Evolutionary conservation across 2,113 vertebrate species (phyloP), one percentile per base, ranked within the genome.

Genomic region (Pseudorasbora parva): DNA sequence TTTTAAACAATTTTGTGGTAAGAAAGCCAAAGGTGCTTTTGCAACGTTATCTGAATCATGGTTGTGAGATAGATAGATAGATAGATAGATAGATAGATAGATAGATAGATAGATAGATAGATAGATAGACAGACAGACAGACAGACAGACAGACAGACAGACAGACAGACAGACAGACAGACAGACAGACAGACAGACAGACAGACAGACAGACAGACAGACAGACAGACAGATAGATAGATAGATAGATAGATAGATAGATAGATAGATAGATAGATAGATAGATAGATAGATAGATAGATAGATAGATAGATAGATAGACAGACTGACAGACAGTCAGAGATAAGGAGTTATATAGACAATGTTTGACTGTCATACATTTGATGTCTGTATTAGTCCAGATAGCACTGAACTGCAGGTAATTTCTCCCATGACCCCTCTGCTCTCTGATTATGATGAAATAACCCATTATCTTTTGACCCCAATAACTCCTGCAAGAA

Each of bases 381-480:
- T 41, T 75, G 43, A 73, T 43, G 30, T 82, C 57, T 83, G 75
- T 54, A 60, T 82, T 78, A 60, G 74, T 62, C 21, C 57, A 59
- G 41, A 69, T 64, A 47, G 23, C 77, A 78, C 62, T 25, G 21
- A 43, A 60, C 30, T 49, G 43, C 43, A 27, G 11, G 62, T 85
- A 23, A 85, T 62, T 68, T 64, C 47, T 62, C 43, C 54, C 81
- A 64, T 88, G 87, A 86, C 62, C 78, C 49, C 33, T 60, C 51
- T 66, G 75, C 81, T 82, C 78, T 86, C 57, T 71, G 37, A 80
- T 88, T 80, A 84, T 81, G 84, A 86, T 81, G 41, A 68, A 87
- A 86, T 81, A 82, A 80, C 23, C 59, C 21, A 81, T 83, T 88
- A 82, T 71, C 41, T 47, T 25, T 60, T 85, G 81, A 86, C 81